Evolutionary conservation across 2,888 invertebrate genomes (phyloP).

Genomic region (Limulus polyphemus): DNA sequence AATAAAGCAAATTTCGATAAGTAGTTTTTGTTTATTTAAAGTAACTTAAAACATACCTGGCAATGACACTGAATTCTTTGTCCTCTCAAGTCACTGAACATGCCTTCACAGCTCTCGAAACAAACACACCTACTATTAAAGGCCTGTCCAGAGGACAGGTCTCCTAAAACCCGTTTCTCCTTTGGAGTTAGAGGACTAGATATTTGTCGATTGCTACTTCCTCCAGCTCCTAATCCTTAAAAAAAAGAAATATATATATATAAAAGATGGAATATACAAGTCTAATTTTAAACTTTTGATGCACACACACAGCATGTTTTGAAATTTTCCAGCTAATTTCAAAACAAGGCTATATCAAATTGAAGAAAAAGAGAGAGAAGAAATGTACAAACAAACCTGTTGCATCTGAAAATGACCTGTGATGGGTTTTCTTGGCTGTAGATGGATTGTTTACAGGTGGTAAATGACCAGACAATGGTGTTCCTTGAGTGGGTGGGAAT

Average conservation of each 20-base stretch:
- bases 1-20: neutral
- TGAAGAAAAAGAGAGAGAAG: neutral
- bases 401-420: slow-evolving; percentile 59
- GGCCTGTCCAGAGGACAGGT: slow-evolving; percentile 83
- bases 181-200: neutral
- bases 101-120: slow-evolving; percentile 68
- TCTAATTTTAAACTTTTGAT: too few relatives aligned
- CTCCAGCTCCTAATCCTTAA: too few relatives aligned
- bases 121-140: slow-evolving; percentile 94
- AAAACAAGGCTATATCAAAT: too few relatives aligned
- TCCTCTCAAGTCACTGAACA: slow-evolving; percentile 62
- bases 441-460: slow-evolving; percentile 28
- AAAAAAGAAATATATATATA: too few relatives aligned
- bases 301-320: too few relatives aligned
- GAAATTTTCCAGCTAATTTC: too few relatives aligned
- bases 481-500: slow-evolving; percentile 5
- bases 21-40: slow-evolving; percentile 1
- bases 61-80: slow-evolving; percentile 64
- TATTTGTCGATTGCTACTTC: neutral
- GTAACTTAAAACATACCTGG: slow-evolving; percentile 43
- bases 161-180: slow-evolving; percentile 49
- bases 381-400: slow-evolving; percentile 44
- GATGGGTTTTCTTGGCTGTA: slow-evolving; percentile 57
- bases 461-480: slow-evolving; percentile 7
- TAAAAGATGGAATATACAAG: too few relatives aligned